Evolutionary conservation across 2,888 invertebrate species (phyloP), one percentile per base, ranked within the genome.

Genomic region (Andricus quercusramuli): DNA sequence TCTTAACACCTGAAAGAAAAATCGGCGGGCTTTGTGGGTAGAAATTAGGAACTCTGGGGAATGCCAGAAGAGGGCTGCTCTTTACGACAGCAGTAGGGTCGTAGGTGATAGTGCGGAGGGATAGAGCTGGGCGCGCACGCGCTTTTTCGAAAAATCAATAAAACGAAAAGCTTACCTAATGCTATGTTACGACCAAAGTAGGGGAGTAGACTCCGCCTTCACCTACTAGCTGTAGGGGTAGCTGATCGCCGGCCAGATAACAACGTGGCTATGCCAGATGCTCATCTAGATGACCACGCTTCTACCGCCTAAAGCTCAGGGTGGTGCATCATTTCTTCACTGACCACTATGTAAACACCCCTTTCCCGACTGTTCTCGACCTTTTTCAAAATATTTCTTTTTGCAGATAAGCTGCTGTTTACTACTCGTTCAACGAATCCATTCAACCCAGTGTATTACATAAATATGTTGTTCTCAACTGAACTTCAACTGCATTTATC

Each of bases 101-200:
- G 91, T 91, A 92, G 92, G 91, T 88, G 89, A 91, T 91, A 91
- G 91, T 91, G 89, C 88, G 89, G 90, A 90, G 89, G 89, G 88
- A 89, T 88, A 85, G 86, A 67, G 82, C 86, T 86, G 89, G 89
- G 90, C 91, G 92, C 92, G 92, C 92, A 91, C 89, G 92, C 92
- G 92, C 92, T 92, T 92, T 92, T 92, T 90, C 90, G 91, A 93
- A 93, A 93, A 93, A 93, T 93, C 92, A 92, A 93, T 93, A 93
- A 93, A 93, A 92, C 90, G 92, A 92, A 92, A 92, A 92, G 92
- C 92, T 92, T 92, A 90, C 90, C 91, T 92, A 91, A 92, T 91
- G 91, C 91, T 90, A 89, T 89, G 91, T 90, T 90, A 90, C 90
- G 83, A 84, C 84, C 80, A 8, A 80, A 85, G 80, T 85, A 85